Percentiles rank a stretch among this genome's conserved stretches.
Evolutionary conservation across 1,140 invertebrate genomes (phyloP).

Genomic region (Anastrepha ludens): DNA sequence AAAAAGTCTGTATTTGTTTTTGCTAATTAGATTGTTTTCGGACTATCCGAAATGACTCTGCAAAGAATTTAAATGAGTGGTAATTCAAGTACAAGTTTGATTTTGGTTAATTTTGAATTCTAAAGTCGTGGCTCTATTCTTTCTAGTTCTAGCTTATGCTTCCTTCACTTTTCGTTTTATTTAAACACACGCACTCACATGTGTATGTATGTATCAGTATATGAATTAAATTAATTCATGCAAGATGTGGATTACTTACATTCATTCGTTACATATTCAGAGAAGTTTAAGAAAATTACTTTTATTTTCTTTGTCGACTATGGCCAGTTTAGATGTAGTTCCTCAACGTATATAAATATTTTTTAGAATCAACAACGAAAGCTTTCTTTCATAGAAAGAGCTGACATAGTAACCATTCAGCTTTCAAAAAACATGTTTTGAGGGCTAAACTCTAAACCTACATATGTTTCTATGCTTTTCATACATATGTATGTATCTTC

Average conservation of each 20-base stretch:
- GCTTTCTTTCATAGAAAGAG: not conserved
- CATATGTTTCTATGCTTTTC: not conserved
- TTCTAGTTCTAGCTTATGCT: not conserved
- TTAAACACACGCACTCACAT: not conserved
- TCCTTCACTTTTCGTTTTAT: slow-evolving; percentile 37
- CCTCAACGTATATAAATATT: not conserved
- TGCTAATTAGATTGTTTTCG: not conserved
- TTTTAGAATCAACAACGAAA: not conserved
- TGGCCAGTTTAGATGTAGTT: no score
- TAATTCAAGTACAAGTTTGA: not conserved
- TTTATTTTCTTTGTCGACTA: no score
- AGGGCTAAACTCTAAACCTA: not conserved
- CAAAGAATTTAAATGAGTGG: not conserved
- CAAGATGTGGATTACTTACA: not conserved
- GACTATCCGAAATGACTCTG: not conserved
- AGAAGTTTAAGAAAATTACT: no score
- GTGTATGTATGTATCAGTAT: not conserved
- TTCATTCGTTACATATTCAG: not conserved
- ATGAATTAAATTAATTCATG: not conserved
- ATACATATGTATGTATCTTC: not conserved
- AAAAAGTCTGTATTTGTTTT: not conserved
- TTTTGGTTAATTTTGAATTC: not conserved
- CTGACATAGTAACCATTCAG: not conserved
- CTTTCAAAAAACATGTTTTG: not conserved
- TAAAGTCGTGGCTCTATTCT: not conserved